Evolutionary conservation across 2,888 invertebrate species (phyloP).

Genomic region (Gasteruption jaculator): DNA sequence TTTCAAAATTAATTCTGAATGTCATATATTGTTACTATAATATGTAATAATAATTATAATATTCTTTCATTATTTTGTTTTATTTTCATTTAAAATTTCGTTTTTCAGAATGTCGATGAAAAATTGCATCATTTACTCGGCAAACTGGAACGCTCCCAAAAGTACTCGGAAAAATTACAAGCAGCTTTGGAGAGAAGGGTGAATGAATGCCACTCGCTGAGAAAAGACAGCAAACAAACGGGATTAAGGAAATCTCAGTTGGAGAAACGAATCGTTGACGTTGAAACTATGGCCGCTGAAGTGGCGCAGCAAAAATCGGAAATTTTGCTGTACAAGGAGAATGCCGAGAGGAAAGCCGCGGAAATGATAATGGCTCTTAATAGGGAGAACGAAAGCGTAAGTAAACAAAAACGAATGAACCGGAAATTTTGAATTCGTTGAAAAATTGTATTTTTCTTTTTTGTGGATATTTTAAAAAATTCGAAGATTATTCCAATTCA

Average conservation of each 20-base stretch:
- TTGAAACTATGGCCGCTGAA: slow-evolving; percentile 52
- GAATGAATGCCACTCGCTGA: slow-evolving; percentile 47
- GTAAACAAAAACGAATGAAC: too few relatives aligned
- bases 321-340: slow-evolving; percentile 40
- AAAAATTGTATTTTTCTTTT: slow-evolving; percentile 3
- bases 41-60: too few relatives aligned
- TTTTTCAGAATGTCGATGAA: slow-evolving; percentile 33
- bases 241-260: slow-evolving; percentile 58
- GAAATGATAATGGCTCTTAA: slow-evolving; percentile 39
- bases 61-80: too few relatives aligned
- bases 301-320: slow-evolving; percentile 50
- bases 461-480: slow-evolving; percentile 13
- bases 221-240: slow-evolving; percentile 55
- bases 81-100: too few relatives aligned
- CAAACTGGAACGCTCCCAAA: slow-evolving; percentile 38
- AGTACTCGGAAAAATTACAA: slow-evolving; percentile 40
- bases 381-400: slow-evolving; percentile 42
- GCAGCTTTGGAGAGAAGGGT: slow-evolving; percentile 46
- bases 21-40: too few relatives aligned
- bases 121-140: slow-evolving; percentile 35
- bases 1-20: not conserved
- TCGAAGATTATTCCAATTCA: slow-evolving; percentile 3
- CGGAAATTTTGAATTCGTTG: not conserved
- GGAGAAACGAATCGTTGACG: slow-evolving; percentile 53
- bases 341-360: slow-evolving; percentile 35